Conservation (phyloP, 2,888 invertebrate genomes). For the Lepas anatifera region DNA sequence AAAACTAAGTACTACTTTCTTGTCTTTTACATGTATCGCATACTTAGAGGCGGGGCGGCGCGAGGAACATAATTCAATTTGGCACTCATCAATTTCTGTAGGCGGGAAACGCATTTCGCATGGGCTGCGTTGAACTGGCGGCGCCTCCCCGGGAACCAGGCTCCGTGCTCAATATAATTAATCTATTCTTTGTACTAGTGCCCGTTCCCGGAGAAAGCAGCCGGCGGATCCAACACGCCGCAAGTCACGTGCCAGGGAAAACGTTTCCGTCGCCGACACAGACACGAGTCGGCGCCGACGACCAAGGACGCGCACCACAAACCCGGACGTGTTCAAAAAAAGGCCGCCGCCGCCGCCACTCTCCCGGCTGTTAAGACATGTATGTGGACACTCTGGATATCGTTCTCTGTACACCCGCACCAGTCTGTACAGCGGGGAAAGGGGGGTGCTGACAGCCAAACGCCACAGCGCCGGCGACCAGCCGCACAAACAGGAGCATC, state of each 20-base stretch:
- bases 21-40: conserved; percentile 7
- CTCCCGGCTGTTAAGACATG: not conserved
- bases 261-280: not conserved
- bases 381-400: not conserved
- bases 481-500: not conserved
- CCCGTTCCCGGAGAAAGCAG: not conserved
- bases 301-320: not conserved
- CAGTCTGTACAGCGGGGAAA: too few species aligned
- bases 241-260: not conserved
- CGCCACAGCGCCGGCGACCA: not conserved
- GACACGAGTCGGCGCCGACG: not conserved
- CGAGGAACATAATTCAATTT: conserved; percentile 1
- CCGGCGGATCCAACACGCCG: not conserved
- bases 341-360: not conserved
- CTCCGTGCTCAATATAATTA: conserved; percentile 6
- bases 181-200: conserved; percentile 7
- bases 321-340: too few species aligned
- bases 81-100: not conserved
- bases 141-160: not conserved
- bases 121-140: not conserved
- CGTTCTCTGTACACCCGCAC: not conserved
- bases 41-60: not conserved
- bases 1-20: conserved; percentile 5
- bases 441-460: too few species aligned
- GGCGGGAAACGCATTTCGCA: not conserved